These are phyloP conservation scores for Phragmatobia fuliginosa DNA, from an alignment of 2,888 invertebrate species.

Conservation along the genomic window DNA sequence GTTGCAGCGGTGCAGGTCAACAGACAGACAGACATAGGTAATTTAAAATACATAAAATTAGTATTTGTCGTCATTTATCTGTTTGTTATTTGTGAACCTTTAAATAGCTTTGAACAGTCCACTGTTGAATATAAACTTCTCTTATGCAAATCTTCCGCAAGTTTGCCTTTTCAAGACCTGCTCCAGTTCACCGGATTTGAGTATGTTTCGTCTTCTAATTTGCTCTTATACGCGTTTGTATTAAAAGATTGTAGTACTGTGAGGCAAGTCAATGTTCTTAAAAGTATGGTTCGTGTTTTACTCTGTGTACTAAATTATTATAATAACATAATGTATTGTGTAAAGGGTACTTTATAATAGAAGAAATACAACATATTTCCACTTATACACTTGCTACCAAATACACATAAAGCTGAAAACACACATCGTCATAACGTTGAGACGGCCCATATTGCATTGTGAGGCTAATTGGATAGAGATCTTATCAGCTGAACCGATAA, in stretches of 20 bases:
- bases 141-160: too few species aligned
- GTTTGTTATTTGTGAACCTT: too few species aligned
- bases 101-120: too few species aligned
- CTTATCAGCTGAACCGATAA: constrained; percentile 82
- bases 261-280: not conserved
- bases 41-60: too few species aligned
- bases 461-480: constrained; percentile 87
- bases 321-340: not conserved
- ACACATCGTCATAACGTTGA: constrained; percentile 77
- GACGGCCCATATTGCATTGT: constrained; percentile 86
- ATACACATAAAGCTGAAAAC: constrained; percentile 53
- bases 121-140: too few species aligned
- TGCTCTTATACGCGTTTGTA: not conserved
- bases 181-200: too few species aligned
- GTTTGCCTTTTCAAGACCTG: too few species aligned
- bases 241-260: not conserved
- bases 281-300: not conserved
- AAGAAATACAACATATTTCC: constrained; percentile 9
- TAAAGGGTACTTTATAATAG: not conserved
- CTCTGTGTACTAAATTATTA: not conserved
- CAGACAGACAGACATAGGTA: too few species aligned
- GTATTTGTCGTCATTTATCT: too few species aligned
- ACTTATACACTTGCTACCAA: constrained; percentile 25
- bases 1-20: too few species aligned
- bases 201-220: not conserved